Conservation (phyloP, 2,888 invertebrate species). For the Trissolcus japonicus region DNA sequence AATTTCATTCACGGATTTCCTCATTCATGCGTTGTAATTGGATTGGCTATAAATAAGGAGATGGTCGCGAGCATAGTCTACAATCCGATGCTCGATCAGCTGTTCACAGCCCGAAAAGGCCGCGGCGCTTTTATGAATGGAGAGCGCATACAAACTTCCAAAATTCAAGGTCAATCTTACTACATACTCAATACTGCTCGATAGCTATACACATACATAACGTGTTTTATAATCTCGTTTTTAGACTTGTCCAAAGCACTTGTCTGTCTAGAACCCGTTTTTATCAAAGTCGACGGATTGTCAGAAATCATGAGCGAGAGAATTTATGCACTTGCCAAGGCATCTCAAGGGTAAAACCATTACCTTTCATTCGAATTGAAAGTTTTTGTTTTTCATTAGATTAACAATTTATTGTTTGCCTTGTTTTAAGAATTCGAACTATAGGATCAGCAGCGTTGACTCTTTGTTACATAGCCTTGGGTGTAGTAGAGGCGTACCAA, state of each 20-base stretch:
- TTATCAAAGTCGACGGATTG: conserved; percentile 68
- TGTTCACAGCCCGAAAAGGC: conserved; percentile 85
- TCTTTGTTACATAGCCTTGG: conserved; percentile 85
- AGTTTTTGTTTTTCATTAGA: background rate
- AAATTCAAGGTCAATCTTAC: conserved; percentile 76
- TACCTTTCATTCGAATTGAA: background rate
- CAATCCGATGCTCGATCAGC: conserved; percentile 84
- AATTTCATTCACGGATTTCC: conserved; percentile 88
- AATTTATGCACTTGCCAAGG: conserved; percentile 63
- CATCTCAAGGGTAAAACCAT: conserved; percentile 66
- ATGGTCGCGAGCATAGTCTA: conserved; percentile 85
- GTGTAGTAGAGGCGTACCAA: conserved; percentile 83
- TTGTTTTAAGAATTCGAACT: conserved; percentile 78
- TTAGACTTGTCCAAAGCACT: conserved; percentile 70
- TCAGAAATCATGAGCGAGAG: conserved; percentile 68
- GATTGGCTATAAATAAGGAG: conserved; percentile 79
- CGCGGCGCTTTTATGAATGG: conserved; percentile 88
- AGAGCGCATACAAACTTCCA: conserved; percentile 79
- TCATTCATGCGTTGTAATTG: conserved; percentile 84
- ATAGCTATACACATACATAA: too few relatives aligned
- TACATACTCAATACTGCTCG: too few relatives aligned
- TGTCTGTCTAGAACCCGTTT: conserved; percentile 71
- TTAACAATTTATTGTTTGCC: conserved; percentile 3
- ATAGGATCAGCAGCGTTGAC: conserved; percentile 86
- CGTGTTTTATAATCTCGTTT: conserved; percentile 12